Evolutionary conservation across 2,113 vertebrate genomes (phyloP), one percentile per base, ranked within the genome.

Genomic region (Diadophis punctatus): DNA sequence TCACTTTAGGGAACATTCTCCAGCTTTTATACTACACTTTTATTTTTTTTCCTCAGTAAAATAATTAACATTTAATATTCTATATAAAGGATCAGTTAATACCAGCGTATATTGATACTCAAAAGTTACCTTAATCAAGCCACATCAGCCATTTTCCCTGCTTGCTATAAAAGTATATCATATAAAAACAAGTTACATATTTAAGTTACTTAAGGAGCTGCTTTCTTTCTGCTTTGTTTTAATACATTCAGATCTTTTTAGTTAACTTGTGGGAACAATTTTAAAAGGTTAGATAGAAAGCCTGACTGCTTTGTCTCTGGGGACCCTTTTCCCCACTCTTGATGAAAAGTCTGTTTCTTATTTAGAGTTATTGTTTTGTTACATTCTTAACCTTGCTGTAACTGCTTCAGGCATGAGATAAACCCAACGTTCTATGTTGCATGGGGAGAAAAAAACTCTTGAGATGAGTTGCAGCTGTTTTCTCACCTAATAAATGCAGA

Each of bases 341-440:
- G 34, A 39, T 43, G 52, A 55, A 91, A 91, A 46, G 48, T 91
- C 93, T 93, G 90, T 89, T 93, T 89, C 90, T 53, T 93, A 93
- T 93, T 93, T 93, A 63, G 87, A 63, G 74, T 89, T 91, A 89
- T 89, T 89, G 87, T 93, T 93, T 89, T 89, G 93, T 89, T 91
- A 91, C 68, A 86, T 91, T 93, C 93, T 93, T 91, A 68, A 86
- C 18, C 74, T 91, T 86, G 68, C 87, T 93, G 34, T 91, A 86
- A 86, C 93, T 91, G 48, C 90, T 91, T 93, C 74, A 89, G 56
- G 90, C 74, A 85, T 93, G 90, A 91, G 93, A 89, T 93, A 91
- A 63, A 89, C 80, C 80, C 55, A 56, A 86, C 91, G 48, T 89
- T 89, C 87, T 91, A 46, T 43, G 46, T 88, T 60, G 46, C 46